Evolutionary conservation across 2,888 invertebrate species (phyloP).

Genomic region (Stictocephala bisonia): DNA sequence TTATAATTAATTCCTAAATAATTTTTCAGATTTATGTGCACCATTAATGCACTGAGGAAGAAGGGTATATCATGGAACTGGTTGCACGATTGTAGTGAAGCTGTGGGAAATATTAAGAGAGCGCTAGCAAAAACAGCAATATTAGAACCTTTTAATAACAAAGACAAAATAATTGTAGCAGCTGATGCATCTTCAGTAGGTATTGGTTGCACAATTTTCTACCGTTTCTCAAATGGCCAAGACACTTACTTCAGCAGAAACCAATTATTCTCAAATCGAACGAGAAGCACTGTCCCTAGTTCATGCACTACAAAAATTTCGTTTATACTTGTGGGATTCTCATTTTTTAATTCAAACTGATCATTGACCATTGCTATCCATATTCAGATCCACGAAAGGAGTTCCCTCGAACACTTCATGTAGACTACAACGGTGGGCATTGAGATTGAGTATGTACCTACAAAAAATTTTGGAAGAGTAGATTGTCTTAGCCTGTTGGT

Average conservation of each 20-base stretch:
- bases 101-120: neutral
- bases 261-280: neutral
- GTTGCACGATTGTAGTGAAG: neutral
- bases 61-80: neutral
- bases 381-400: neutral
- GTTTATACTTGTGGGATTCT: neutral
- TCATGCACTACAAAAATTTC: neutral
- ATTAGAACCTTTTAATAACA: neutral
- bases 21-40: neutral
- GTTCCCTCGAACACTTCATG: neutral
- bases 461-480: too few relatives aligned
- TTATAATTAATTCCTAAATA: slow-evolving; percentile 3
- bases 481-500: too few relatives aligned
- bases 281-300: neutral
- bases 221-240: neutral
- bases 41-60: neutral
- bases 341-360: neutral
- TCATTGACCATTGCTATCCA: neutral
- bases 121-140: neutral
- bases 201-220: neutral
- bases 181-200: neutral
- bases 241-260: neutral
- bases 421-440: neutral
- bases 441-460: too few relatives aligned
- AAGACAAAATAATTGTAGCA: neutral